A percentile compares a stretch with the other conserved stretches of the same genome.
These are phyloP conservation scores for Plemyria rubiginata DNA, from an alignment of 2,888 invertebrate species.

Conservation along the genomic window DNA sequence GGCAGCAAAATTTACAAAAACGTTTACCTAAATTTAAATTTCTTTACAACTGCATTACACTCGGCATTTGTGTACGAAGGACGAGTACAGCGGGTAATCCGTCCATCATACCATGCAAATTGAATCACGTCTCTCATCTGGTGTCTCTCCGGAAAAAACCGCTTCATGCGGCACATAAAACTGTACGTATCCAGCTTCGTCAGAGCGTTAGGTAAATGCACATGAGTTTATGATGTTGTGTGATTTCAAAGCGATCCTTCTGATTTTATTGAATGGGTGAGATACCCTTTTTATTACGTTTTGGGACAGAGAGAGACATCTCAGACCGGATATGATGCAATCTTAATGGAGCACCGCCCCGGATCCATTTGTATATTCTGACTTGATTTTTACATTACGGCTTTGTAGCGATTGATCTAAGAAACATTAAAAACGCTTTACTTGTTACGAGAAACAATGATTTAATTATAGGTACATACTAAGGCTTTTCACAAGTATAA, in stretches of 20 bases:
- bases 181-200: constrained; percentile 9
- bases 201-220: constrained; percentile 19
- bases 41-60: constrained; percentile 40
- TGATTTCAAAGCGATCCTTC: background rate
- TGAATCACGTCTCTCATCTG: constrained; percentile 80
- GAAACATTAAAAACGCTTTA: too few species aligned
- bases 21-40: constrained; percentile 3
- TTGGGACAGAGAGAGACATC: too few species aligned
- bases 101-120: constrained; percentile 79
- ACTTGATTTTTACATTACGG: too few species aligned
- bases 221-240: constrained; percentile 22
- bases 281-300: too few species aligned
- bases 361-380: too few species aligned
- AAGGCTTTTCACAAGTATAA: too few species aligned
- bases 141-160: constrained; percentile 57
- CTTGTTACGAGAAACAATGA: too few species aligned
- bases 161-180: constrained; percentile 44
- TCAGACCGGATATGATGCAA: too few species aligned
- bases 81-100: constrained; percentile 66
- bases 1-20: background rate
- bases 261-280: too few species aligned
- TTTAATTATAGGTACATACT: too few species aligned
- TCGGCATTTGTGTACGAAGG: constrained; percentile 53
- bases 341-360: too few species aligned
- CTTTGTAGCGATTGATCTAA: too few species aligned